Percentiles rank a stretch among this genome's conserved stretches.
These are phyloP conservation scores for Stomatorhinus walkeri DNA, from an alignment of 2,797 vertebrate genomes.

Conservation along the genomic window DNA sequence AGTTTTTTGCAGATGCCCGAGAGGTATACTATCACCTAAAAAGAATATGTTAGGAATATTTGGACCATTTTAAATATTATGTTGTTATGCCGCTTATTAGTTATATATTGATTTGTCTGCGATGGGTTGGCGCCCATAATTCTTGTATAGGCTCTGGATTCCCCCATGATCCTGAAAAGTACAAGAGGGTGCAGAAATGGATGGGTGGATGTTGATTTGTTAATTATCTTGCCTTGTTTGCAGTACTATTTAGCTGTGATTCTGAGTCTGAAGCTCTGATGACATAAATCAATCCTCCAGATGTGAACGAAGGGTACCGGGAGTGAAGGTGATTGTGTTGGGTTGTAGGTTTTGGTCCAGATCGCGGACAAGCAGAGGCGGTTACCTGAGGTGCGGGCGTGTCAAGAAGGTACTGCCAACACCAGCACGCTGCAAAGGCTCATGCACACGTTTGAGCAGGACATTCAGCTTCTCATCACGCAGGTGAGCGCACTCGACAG, in stretches of 20 bases:
- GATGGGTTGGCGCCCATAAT: neutral
- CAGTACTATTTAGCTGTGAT: neutral
- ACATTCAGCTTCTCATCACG: slow-evolving; percentile 81
- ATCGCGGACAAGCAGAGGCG: slow-evolving; percentile 81
- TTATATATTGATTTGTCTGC: neutral
- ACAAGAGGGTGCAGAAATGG: neutral
- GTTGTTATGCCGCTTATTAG: neutral
- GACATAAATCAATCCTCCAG: neutral
- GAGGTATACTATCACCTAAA: slow-evolving; percentile 52
- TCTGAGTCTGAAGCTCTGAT: neutral
- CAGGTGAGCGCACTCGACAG: slow-evolving; percentile 57
- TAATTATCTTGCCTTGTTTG: neutral
- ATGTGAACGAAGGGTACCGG: neutral
- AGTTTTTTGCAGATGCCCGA: slow-evolving; percentile 85
- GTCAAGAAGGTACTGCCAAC: slow-evolving; percentile 64
- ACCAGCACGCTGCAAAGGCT: slow-evolving; percentile 78
- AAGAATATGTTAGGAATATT: neutral
- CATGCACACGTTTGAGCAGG: slow-evolving; percentile 80
- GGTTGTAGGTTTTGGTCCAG: slow-evolving; percentile 66
- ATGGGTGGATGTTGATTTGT: neutral
- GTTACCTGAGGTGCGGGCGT: slow-evolving; percentile 69
- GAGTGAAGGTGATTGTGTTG: neutral
- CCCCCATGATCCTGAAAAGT: neutral
- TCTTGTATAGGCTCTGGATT: neutral
- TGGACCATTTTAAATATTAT: neutral